Evolutionary conservation across 2,888 invertebrate genomes (phyloP).

Genomic region (Mesorhabditis sp.): DNA sequence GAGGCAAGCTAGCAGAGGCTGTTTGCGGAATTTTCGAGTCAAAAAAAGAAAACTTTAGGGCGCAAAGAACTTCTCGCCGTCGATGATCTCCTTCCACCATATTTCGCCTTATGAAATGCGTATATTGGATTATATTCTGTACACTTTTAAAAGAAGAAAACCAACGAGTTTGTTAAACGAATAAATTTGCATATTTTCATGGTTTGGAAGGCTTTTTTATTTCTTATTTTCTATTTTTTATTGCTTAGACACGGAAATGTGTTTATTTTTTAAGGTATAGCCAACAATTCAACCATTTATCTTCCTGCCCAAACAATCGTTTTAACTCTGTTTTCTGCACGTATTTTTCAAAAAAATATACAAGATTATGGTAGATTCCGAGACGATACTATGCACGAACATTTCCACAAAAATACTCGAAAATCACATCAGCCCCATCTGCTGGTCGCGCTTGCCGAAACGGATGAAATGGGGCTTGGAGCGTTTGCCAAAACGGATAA

Average conservation of each 20-base stretch:
- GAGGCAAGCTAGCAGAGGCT: not conserved
- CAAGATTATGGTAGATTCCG: too few species aligned
- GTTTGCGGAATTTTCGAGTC: not conserved
- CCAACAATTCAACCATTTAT: too few species aligned
- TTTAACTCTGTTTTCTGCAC: too few species aligned
- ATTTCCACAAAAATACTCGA: too few species aligned
- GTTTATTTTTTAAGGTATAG: too few species aligned
- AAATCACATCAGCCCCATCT: too few species aligned
- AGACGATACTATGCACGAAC: too few species aligned
- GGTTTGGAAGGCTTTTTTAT: not conserved
- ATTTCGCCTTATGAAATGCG: constrained; percentile 50
- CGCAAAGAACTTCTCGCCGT: constrained; percentile 36
- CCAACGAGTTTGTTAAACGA: not conserved
- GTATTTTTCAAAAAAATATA: too few species aligned
- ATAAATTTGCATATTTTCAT: not conserved
- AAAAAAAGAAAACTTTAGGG: constrained; percentile 12
- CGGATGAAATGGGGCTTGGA: not conserved
- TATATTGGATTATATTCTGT: constrained; percentile 37
- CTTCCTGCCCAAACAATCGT: too few species aligned
- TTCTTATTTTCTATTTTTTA: constrained; percentile 1
- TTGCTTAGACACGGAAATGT: not conserved
- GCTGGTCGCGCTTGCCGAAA: not conserved
- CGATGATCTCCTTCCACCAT: constrained; percentile 46
- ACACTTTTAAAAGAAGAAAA: constrained; percentile 17
- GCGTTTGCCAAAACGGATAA: not conserved